Evolutionary conservation across 2,888 invertebrate species (phyloP).

Genomic region (Coenonympha arcania): DNA sequence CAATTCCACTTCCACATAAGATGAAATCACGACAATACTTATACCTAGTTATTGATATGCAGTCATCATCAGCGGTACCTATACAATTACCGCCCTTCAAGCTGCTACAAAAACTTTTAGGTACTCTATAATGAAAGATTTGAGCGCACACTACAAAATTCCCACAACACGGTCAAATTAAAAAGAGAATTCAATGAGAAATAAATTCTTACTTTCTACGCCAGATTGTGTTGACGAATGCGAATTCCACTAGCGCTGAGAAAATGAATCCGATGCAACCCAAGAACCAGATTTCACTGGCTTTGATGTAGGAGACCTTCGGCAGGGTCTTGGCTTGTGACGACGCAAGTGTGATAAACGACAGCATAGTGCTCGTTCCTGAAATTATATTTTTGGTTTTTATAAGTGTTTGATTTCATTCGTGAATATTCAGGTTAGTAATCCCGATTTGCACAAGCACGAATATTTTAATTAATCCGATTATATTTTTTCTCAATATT

Average conservation of each 20-base stretch:
- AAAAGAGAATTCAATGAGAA: not conserved
- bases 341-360: constrained; percentile 89
- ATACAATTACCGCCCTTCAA: too few relatives aligned
- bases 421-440: not conserved
- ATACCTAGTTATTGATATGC: too few relatives aligned
- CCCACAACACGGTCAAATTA: too few relatives aligned
- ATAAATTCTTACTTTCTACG: constrained; percentile 79
- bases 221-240: constrained; percentile 92
- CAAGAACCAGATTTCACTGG: constrained; percentile 91
- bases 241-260: constrained; percentile 88
- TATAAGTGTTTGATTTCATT: not conserved
- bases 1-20: too few relatives aligned
- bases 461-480: too few relatives aligned
- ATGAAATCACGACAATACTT: too few relatives aligned
- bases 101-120: too few relatives aligned
- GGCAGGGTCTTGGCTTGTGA: constrained; percentile 89
- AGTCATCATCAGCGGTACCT: too few relatives aligned
- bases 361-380: constrained; percentile 89
- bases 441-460: not conserved
- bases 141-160: too few relatives aligned
- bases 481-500: too few relatives aligned
- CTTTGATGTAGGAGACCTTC: constrained; percentile 91
- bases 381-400: constrained; percentile 33
- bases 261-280: constrained; percentile 89
- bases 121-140: too few relatives aligned